A percentile compares a stretch with the other conserved stretches of the same genome.
These are phyloP conservation scores for Axinella damicornis DNA, from an alignment of 37 sponge, comb jelly and placozoan genomes.

Conservation along the genomic window DNA sequence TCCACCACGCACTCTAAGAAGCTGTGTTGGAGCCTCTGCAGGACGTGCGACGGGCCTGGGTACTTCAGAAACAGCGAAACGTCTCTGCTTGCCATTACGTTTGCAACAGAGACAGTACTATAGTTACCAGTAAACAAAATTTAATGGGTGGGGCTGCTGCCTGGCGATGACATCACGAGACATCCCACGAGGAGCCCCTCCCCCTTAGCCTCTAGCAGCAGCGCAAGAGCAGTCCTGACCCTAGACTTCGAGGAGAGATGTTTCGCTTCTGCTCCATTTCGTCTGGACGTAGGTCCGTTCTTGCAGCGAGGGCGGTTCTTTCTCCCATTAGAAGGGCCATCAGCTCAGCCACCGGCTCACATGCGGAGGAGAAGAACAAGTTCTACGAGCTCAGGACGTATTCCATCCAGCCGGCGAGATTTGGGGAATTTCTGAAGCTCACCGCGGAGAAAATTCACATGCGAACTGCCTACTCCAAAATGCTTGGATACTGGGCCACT, in stretches of 20 bases:
- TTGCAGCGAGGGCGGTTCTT: neutral
- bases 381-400: constrained; percentile 65
- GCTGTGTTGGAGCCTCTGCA: constrained; percentile 56
- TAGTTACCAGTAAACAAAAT: constrained; percentile 1
- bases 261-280: neutral
- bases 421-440: constrained; percentile 37
- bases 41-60: constrained; percentile 21
- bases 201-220: too few species aligned
- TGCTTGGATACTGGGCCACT: constrained; percentile 54
- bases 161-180: neutral
- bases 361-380: constrained; percentile 2
- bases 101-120: neutral
- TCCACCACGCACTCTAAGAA: constrained; percentile 59
- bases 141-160: constrained; percentile 30
- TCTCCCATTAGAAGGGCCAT: neutral
- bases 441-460: constrained; percentile 22
- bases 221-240: neutral
- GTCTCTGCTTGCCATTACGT: constrained; percentile 39
- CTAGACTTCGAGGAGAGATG: neutral
- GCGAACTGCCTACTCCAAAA: constrained; percentile 41
- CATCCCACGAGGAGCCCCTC: too few species aligned
- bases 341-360: neutral
- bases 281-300: neutral
- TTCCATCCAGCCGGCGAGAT: constrained; percentile 33
- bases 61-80: constrained; percentile 54